Evolutionary conservation across 2,888 invertebrate species (phyloP), one percentile per base, ranked within the genome.

Genomic region (Clistopyga incitator): DNA sequence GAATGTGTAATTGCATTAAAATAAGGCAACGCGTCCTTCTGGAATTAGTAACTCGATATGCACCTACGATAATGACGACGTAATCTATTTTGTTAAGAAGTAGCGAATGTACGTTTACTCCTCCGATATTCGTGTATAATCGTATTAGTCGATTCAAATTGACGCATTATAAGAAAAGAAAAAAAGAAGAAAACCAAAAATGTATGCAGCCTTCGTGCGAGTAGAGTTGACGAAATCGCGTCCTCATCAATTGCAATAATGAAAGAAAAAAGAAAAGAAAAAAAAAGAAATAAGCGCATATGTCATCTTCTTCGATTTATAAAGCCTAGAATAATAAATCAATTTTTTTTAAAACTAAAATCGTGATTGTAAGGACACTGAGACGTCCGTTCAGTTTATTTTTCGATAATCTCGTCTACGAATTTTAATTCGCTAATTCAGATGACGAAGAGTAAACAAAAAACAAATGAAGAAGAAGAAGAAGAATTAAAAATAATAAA

Each of bases 171-270:
- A 47, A 23, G 13, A 2, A 54, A 54, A 15, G 38, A 38, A 65
- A 65, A 64, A 2, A 42, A 45, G 45, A 20, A 45, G 45, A 20
- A 65, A 45, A 45, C 6, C 8, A 50, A 56, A 25, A 23, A 56
- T 56, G 38, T 59, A 42, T n/a, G 20, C 54, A 52, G 23, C 25
- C 54, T 52, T 34, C 52, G 65, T n/a, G 76, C 50, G 76, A 45
- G 50, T 45, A 20, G 76, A 52, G 76, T 76, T 76, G 54, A 65
- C 76, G 76, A 72, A 76, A 76, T 76, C 54, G 76, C 38, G 18
- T 61, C 52, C 50, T 76, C 76, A 77, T 77, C 76, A 54, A 77
- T 56, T 68, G 76, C 76, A 77, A 77, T 77, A 77, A 77, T 77
- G 1, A 6, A 6, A 6, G 8, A 38, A 38, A 65, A 67, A 76